These are phyloP conservation scores for Cheilosia impressa DNA, from an alignment of 2,888 invertebrate species.

Conservation along the genomic window DNA sequence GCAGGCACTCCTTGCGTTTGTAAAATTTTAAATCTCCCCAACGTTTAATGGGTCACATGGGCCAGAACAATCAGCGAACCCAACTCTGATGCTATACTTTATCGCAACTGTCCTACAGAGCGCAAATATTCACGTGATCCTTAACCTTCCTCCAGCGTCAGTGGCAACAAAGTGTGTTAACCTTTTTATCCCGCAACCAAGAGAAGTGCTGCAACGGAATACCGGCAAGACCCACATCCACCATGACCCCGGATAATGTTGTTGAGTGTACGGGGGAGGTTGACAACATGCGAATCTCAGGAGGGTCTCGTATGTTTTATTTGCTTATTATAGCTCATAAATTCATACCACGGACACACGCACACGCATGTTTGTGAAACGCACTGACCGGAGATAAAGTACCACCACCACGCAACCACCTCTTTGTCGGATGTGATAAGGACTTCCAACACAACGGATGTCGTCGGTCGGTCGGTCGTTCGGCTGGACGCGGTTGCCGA, in stretches of 20 bases:
- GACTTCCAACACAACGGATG: slow-evolving; percentile 18
- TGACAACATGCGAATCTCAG: slow-evolving; percentile 36
- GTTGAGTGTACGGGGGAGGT: slow-evolving; percentile 24
- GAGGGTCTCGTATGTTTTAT: slow-evolving; percentile 49
- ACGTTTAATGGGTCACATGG: slow-evolving; percentile 38
- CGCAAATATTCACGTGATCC: slow-evolving; percentile 14
- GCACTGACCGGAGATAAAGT: slow-evolving; percentile 23
- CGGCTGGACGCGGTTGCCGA: slow-evolving; percentile 3
- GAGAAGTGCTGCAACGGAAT: slow-evolving; percentile 29
- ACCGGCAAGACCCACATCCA: slow-evolving; percentile 39
- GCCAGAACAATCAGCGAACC: slow-evolving; percentile 15
- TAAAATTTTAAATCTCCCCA: slow-evolving; percentile 47
- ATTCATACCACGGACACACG: slow-evolving; percentile 46
- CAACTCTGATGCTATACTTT: slow-evolving; percentile 10
- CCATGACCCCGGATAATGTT: slow-evolving; percentile 69
- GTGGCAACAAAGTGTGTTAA: slow-evolving; percentile 25
- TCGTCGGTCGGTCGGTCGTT: background rate
- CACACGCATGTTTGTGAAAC: slow-evolving; percentile 12
- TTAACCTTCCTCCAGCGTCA: slow-evolving; percentile 13
- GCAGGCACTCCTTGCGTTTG: slow-evolving; percentile 1
- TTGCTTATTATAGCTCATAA: slow-evolving; percentile 66
- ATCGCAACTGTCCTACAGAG: slow-evolving; percentile 30
- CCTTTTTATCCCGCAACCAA: slow-evolving; percentile 38
- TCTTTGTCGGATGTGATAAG: slow-evolving; percentile 60
- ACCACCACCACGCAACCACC: slow-evolving; percentile 13